These are phyloP conservation scores for Oscheius sp. DNA, from an alignment of 2,888 invertebrate species.

Conservation along the genomic window DNA sequence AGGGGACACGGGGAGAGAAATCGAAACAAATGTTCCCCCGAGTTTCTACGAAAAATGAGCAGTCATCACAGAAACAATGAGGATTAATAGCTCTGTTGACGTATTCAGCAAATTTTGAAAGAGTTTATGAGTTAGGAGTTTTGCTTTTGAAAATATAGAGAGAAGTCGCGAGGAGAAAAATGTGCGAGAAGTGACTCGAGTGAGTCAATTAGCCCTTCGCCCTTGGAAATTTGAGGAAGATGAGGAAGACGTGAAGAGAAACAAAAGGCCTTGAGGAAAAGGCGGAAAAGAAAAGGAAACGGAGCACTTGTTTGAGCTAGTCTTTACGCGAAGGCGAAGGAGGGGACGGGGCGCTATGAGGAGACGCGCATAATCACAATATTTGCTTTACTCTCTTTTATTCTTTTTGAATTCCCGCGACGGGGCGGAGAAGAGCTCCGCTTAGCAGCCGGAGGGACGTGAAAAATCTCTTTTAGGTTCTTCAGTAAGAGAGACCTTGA, in stretches of 20 bases:
- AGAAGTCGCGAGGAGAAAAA: background rate
- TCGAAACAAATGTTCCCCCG: too few species aligned
- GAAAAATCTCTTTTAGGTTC: background rate
- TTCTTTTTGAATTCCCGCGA: slow-evolving; percentile 24
- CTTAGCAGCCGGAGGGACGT: background rate
- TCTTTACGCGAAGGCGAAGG: slow-evolving; percentile 18
- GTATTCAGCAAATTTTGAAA: too few species aligned
- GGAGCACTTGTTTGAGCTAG: slow-evolving; percentile 23
- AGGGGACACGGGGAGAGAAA: background rate
- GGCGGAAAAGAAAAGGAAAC: slow-evolving; percentile 9
- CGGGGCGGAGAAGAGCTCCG: background rate
- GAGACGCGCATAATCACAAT: slow-evolving; percentile 31
- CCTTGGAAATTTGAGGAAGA: background rate
- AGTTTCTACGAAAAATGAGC: too few species aligned
- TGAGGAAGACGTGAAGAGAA: background rate
- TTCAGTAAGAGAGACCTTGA: background rate
- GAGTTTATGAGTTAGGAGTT: too few species aligned
- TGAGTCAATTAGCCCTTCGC: too few species aligned
- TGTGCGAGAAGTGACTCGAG: background rate
- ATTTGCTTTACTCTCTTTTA: slow-evolving; percentile 26
- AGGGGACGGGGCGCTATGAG: slow-evolving; percentile 26
- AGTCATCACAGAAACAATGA: background rate
- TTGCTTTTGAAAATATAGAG: too few species aligned
- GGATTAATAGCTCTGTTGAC: background rate
- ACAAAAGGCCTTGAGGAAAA: background rate